A percentile compares a stretch with the other conserved stretches of the same genome.
phyloP scores from a whole-genome alignment of 2,113 vertebrate species.

The Trachemys scripta region DNA sequence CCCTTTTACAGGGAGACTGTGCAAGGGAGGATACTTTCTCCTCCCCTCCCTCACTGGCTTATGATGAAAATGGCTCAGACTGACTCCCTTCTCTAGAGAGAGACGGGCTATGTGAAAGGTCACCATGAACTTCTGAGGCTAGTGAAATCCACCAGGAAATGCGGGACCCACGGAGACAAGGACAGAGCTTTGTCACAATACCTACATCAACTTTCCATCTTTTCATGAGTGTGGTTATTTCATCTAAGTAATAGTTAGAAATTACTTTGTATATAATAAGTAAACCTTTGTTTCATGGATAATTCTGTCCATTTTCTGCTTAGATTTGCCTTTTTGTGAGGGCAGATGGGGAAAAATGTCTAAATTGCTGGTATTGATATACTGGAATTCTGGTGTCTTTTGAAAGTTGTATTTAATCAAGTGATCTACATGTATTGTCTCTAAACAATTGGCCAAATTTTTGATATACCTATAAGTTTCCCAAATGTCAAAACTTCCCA shows the following conservation, averaged over 20 bases:
- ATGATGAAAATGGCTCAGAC: too few species aligned
- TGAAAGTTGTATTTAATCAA: neutral
- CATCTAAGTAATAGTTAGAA: neutral
- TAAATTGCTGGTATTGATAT: neutral
- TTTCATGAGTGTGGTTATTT: neutral
- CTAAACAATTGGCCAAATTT: neutral
- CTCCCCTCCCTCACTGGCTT: too few species aligned
- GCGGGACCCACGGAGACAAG: too few species aligned
- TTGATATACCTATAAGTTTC: neutral
- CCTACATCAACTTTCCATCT: neutral
- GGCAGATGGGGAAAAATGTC: neutral
- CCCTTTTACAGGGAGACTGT: too few species aligned
- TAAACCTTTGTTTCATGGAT: neutral
- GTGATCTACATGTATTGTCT: neutral
- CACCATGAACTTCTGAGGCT: too few species aligned
- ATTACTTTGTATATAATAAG: neutral
- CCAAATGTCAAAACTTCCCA: neutral
- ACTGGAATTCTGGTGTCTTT: neutral
- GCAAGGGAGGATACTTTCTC: too few species aligned
- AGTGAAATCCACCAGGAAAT: too few species aligned
- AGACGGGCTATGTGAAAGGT: too few species aligned
- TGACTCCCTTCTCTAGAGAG: too few species aligned
- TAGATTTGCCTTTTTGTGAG: neutral
- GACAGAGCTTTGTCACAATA: too few species aligned
- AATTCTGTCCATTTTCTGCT: neutral